Evolutionary conservation across 1,140 invertebrate genomes (phyloP), one percentile per base, ranked within the genome.

Genomic region (Helicoverpa zea): DNA sequence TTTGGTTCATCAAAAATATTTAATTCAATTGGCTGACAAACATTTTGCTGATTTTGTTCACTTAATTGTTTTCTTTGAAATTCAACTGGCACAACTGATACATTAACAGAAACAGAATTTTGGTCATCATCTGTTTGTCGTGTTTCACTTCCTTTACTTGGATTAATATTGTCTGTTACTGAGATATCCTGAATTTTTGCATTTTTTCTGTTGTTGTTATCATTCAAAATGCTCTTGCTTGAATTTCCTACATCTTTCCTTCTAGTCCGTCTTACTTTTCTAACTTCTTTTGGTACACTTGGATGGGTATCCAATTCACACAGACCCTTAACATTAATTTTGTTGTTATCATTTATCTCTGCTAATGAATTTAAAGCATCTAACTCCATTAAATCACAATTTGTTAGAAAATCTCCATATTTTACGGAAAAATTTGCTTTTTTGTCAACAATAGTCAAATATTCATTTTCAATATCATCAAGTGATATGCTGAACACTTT

Each of bases 401-500:
- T 94, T 43, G 88, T 91, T 64, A 95, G 83, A 81, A 93, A 95
- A 84, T 95, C 90, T 68, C 81, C 88, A 90, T 95, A 95, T 79
- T 92, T 92, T 7, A 93, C 59, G 29, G 90, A 90, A 72, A 87
- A 91, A 81, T 91, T 92, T 9, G 91, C 88, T 86, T 90, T 91
- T 79, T 91, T 94, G 70, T 94, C 89, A 82, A 78, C 81, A 56
- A 83, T 72, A 72, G 84, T 80, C 14, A 86, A 79, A 63, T 82
- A 82, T 16, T 93, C 92, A 89, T 91, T 91, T 81, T 93, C 93
- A 80, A 92, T 91, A 82, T 92, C 90, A 76, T 94, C 90, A 58
- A 87, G 52, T 54, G 86, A 81, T 35, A 90, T 84, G 35, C 86
- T 80, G 73, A 83, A 87, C 59, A 30, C 51, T 72, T 88, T 88